A percentile compares a stretch with the other conserved stretches of the same genome.
These are phyloP conservation scores for Grus americana DNA, from an alignment of 2,113 vertebrate species.

Conservation along the genomic window DNA sequence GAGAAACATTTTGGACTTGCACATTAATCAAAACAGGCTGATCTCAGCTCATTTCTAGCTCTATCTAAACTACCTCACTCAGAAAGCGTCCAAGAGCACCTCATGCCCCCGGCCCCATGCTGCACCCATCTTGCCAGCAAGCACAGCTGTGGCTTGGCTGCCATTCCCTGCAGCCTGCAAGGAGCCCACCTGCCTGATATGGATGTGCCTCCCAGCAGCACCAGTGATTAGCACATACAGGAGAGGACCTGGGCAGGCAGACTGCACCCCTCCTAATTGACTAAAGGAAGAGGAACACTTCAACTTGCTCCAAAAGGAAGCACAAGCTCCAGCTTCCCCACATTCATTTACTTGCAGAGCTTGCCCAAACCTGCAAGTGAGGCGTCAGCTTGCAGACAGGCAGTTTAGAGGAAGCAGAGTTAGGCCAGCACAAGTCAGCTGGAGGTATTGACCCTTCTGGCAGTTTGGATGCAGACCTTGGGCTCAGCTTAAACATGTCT, in stretches of 20 bases:
- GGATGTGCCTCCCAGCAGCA: conserved; percentile 25
- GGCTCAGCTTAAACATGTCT: conserved; percentile 27
- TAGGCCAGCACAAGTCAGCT: conserved; percentile 30
- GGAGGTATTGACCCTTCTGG: conserved; percentile 34
- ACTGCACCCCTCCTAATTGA: background rate
- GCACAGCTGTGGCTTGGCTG: background rate
- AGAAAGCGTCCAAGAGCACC: background rate
- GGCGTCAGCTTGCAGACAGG: background rate
- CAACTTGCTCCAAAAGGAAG: conserved; percentile 48
- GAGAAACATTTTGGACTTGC: background rate
- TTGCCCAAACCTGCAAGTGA: conserved; percentile 49
- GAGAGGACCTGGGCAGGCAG: background rate
- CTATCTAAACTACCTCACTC: background rate
- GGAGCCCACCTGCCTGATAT: background rate
- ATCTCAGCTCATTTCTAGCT: conserved; percentile 1
- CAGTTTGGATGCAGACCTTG: conserved; percentile 24
- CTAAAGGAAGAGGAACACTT: conserved; percentile 29
- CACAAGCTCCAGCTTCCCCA: conserved; percentile 22
- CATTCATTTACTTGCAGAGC: background rate
- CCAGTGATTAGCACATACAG: background rate
- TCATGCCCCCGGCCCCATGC: background rate
- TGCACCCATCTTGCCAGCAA: background rate
- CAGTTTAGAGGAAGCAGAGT: conserved; percentile 4
- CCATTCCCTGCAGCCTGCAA: background rate
- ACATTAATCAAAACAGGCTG: background rate